Conservation (phyloP, 2,888 invertebrate genomes). For the Cryptus armator region DNA sequence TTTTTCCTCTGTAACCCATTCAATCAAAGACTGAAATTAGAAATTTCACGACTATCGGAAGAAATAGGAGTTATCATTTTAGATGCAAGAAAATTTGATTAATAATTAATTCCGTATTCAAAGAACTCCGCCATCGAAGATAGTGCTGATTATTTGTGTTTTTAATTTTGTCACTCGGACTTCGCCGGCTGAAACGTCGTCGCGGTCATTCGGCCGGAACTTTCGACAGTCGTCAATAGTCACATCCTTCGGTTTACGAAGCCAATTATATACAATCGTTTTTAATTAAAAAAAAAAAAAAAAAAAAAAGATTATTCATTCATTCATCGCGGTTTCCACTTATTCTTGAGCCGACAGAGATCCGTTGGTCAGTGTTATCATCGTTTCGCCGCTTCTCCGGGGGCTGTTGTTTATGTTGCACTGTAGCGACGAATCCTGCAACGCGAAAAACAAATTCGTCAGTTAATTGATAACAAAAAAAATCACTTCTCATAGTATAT, state of each 20-base stretch:
- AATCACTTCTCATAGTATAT: too few species aligned
- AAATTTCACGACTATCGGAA: neutral
- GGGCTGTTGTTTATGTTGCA: constrained; percentile 78
- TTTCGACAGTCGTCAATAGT: neutral
- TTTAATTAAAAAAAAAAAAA: neutral
- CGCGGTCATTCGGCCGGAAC: neutral
- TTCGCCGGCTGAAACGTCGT: neutral
- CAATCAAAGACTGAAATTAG: too few species aligned
- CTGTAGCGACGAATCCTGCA: constrained; percentile 81
- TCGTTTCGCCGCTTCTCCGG: constrained; percentile 78
- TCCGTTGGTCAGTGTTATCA: constrained; percentile 81
- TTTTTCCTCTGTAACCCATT: too few species aligned
- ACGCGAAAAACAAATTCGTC: constrained; percentile 41
- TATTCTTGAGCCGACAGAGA: constrained; percentile 83
- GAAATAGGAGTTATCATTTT: neutral
- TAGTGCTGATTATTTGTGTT: neutral
- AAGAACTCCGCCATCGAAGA: constrained; percentile 11
- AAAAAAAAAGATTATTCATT: neutral
- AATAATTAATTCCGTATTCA: neutral
- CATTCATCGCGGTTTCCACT: constrained; percentile 45
- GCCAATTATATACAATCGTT: constrained; percentile 12
- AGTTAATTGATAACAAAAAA: neutral
- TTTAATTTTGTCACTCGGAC: neutral
- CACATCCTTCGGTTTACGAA: constrained; percentile 13
- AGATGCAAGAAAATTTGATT: neutral